These are phyloP conservation scores for Mystacides longicornis DNA, from an alignment of 2,888 invertebrate species.

Conservation along the genomic window DNA sequence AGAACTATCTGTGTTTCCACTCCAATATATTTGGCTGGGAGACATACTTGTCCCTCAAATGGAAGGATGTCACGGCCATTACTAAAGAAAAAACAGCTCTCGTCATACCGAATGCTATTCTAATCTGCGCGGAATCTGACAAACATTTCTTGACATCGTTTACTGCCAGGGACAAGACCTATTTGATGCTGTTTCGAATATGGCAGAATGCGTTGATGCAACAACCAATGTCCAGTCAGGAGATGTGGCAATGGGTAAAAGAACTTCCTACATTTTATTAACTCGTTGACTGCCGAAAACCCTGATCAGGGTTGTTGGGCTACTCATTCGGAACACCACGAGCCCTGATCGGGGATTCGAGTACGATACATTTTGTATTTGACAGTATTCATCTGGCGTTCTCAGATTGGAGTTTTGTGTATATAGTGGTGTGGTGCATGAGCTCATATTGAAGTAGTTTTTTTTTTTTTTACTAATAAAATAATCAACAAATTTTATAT, in stretches of 20 bases:
- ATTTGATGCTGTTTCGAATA: conserved; percentile 88
- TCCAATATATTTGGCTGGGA: conserved; percentile 98
- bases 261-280: too few relatives aligned
- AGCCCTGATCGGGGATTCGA: too few relatives aligned
- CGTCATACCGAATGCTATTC: conserved; percentile 95
- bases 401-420: too few relatives aligned
- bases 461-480: too few relatives aligned
- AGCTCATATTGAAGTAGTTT: too few relatives aligned
- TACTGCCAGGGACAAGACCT: conserved; percentile 88
- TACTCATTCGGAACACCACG: too few relatives aligned
- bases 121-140: conserved; percentile 72
- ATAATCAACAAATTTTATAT: too few relatives aligned
- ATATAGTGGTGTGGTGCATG: too few relatives aligned
- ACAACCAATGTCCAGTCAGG: conserved; percentile 73
- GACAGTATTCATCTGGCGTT: too few relatives aligned
- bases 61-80: conserved; percentile 87
- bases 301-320: too few relatives aligned
- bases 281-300: too few relatives aligned
- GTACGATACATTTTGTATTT: too few relatives aligned
- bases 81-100: conserved; percentile 91
- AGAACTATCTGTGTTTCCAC: conserved; percentile 93
- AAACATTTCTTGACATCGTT: conserved; percentile 94
- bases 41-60: conserved; percentile 74
- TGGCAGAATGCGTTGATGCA: conserved; percentile 96
- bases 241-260: conserved; percentile 81